Evolutionary conservation across 2,113 vertebrate species (phyloP), one percentile per base, ranked within the genome.

Genomic region (Nerophis ophidion): DNA sequence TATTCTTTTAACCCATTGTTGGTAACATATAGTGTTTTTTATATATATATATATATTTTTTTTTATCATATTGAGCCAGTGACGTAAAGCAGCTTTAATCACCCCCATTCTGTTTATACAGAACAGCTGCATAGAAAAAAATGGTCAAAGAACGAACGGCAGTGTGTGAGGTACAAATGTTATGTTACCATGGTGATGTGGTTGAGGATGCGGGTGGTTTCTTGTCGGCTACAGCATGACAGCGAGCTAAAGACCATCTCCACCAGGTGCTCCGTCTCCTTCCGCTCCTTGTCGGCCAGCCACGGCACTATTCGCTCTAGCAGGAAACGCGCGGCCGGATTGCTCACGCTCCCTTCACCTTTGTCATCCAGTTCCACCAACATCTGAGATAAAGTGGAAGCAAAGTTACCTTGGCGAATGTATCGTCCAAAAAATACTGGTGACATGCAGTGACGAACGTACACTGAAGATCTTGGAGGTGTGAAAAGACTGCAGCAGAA

Each of bases 181-280:
- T 2, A 1, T 35, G 38, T 76, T 92, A 95, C 92, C 91, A 88
- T 87, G 1, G 80, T 90, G 65, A 98, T 86, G 70, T 93, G 89
- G 77, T 94, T 92, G 71, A 99, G 89, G 72, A 98, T 86, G 1
- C 60, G 69, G 17, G 89, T 94, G 79, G 90, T 94, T 61, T 96
- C 94, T 52, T 78, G 62, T 2, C 50, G 81, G 46, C 80, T 84
- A 80, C 94, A 98, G 89, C 96, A 96, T 42, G 53, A 63, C 1
- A 99, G 89, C 1, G 91, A 89, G 46, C 97, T 98, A 78, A 95
- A 99, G 46, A 97, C 81, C 89, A 97, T 94, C 87, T 96, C 93
- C 71, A 98, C 91, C 75, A 99, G 80, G 71, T 92, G 94, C 54
- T 89, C 76, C 0, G 88, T 89, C 50, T 96, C 88, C 60, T 75